These are phyloP conservation scores for Zosterops japonicus DNA, from an alignment of 2,113 vertebrate genomes.

Conservation along the genomic window DNA sequence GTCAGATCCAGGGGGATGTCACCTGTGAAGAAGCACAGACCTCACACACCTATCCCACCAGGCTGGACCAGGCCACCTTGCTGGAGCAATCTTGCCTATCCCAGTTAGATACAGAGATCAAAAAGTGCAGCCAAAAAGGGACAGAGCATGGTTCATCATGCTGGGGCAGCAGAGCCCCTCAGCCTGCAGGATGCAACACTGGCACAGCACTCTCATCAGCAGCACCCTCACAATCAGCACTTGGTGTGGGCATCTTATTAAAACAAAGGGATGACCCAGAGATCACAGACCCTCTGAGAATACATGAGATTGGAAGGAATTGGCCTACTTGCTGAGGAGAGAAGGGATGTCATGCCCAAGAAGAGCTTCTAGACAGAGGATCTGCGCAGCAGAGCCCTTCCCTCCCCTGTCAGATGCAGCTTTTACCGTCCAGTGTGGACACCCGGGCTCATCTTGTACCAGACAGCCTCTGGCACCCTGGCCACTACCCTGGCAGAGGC, in stretches of 20 bases:
- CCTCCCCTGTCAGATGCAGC: neutral
- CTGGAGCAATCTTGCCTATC: neutral
- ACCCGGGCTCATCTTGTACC: neutral
- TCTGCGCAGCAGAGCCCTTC: neutral
- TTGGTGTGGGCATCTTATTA: neutral
- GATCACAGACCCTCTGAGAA: neutral
- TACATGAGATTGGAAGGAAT: neutral
- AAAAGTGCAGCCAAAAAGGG: neutral
- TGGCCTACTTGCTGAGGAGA: neutral
- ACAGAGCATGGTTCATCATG: neutral
- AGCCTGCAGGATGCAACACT: neutral
- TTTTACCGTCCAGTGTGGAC: neutral
- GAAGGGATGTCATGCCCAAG: neutral
- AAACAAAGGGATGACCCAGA: neutral
- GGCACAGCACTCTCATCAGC: neutral
- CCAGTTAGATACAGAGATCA: accelerated
- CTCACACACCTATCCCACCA: neutral
- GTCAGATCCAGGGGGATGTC: constrained; percentile 81
- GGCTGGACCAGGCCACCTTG: neutral
- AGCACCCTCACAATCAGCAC: neutral
- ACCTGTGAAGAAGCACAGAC: constrained; percentile 58
- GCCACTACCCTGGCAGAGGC: neutral
- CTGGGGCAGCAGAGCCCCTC: neutral
- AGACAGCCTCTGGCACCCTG: neutral
- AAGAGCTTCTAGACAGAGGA: neutral